Evolutionary conservation across 2,113 vertebrate genomes (phyloP).

Genomic region (Tetrao urogallus): DNA sequence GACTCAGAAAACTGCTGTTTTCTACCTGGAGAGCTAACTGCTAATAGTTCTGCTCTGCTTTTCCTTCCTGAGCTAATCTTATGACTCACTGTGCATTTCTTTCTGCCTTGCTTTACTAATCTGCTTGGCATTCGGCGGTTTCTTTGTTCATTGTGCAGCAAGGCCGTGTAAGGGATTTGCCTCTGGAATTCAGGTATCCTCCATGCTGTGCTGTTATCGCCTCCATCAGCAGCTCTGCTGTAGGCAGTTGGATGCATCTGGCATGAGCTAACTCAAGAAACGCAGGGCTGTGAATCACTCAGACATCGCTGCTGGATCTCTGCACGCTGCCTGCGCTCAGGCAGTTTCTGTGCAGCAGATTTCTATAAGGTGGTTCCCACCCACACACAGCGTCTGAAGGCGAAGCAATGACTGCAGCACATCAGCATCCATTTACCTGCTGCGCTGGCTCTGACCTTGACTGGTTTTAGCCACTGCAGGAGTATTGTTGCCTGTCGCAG

Average conservation of each 20-base stretch:
- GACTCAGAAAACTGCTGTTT: background rate
- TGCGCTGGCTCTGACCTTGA: background rate
- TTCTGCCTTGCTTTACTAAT: constrained; percentile 55
- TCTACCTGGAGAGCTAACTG: constrained; percentile 46
- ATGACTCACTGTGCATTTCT: constrained; percentile 43
- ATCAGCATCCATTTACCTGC: background rate
- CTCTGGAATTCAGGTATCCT: constrained; percentile 70
- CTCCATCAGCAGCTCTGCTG: constrained; percentile 62
- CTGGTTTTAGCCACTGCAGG: background rate
- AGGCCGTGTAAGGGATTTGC: constrained; percentile 45
- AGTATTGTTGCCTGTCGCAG: background rate
- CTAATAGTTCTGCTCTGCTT: constrained; percentile 34
- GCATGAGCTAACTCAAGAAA: constrained; percentile 63
- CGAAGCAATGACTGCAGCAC: background rate
- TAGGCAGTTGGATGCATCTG: constrained; percentile 54
- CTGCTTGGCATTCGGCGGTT: constrained; percentile 60
- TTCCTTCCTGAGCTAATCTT: constrained; percentile 64
- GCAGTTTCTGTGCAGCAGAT: background rate
- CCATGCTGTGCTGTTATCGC: constrained; percentile 2
- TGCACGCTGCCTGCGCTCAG: background rate
- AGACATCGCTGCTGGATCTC: constrained; percentile 20
- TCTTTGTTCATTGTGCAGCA: constrained; percentile 58
- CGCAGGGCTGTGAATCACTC: constrained; percentile 56
- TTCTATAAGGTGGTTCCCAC: background rate
- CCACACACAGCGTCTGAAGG: background rate